phyloP scores from a whole-genome alignment of 1,140 invertebrate species.

The Rhyzopertha dominica region DNA sequence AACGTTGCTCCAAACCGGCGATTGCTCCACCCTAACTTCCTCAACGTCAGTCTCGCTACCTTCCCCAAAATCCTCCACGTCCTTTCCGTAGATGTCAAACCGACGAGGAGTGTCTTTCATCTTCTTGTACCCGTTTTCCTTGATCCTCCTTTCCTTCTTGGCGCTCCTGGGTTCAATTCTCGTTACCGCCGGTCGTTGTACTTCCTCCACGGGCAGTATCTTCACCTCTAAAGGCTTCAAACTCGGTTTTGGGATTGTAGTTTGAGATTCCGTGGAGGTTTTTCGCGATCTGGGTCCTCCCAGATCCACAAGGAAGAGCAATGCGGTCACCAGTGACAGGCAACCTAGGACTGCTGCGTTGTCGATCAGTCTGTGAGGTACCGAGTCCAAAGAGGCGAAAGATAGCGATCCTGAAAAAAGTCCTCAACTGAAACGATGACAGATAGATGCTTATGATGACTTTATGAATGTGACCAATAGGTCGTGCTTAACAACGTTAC shows the following conservation, averaged over 20 bases:
- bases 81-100: conserved; percentile 39
- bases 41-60: conserved; percentile 31
- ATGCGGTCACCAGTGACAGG: conserved; percentile 61
- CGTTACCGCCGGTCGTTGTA: too few species aligned
- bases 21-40: conserved; percentile 33
- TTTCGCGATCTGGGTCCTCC: conserved; percentile 47
- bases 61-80: conserved; percentile 20
- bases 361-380: conserved; percentile 60
- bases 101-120: conserved; percentile 27
- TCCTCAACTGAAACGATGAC: too few species aligned
- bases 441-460: too few species aligned
- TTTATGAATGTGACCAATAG: too few species aligned
- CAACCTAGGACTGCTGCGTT: conserved; percentile 65
- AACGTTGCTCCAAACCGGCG: conserved; percentile 43
- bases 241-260: background rate
- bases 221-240: background rate
- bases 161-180: conserved; percentile 8
- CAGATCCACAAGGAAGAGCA: conserved; percentile 64
- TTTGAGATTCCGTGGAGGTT: conserved; percentile 7
- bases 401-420: conserved; percentile 57
- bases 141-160: background rate
- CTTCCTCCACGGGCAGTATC: background rate
- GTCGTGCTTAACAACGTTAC: too few species aligned
- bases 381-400: conserved; percentile 63
- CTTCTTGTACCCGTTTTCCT: conserved; percentile 25